Conservation (phyloP, 2,797 vertebrate genomes). For the Alca torda region DNA sequence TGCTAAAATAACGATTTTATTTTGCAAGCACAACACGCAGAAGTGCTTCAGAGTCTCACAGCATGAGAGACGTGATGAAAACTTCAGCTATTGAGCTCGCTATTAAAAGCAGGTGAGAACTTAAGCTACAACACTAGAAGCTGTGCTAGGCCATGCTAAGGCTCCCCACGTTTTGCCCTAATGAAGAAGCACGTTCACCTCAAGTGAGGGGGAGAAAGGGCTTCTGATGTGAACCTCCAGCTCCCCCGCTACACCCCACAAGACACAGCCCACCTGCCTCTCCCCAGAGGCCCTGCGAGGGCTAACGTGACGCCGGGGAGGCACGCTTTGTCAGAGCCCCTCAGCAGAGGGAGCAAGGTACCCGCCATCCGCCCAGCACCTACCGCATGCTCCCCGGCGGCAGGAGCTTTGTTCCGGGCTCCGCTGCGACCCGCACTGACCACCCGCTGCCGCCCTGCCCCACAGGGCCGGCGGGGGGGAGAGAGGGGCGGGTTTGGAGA, state of each 20-base stretch:
- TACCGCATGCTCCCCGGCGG: not conserved
- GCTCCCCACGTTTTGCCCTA: not conserved
- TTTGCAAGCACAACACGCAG: not conserved
- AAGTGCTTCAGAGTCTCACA: not conserved
- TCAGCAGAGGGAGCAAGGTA: too few species aligned
- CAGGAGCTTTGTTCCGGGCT: not conserved
- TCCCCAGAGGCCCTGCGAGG: not conserved
- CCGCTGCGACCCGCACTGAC: not conserved
- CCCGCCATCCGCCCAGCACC: not conserved
- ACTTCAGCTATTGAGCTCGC: not conserved
- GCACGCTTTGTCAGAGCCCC: fast-evolving
- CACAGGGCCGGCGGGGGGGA: not conserved
- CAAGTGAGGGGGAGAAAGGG: not conserved
- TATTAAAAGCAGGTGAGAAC: not conserved
- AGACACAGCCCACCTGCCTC: fast-evolving
- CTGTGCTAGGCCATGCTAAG: not conserved
- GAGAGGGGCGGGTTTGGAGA: fast-evolving
- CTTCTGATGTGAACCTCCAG: not conserved
- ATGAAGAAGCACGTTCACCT: fast-evolving
- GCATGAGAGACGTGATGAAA: not conserved
- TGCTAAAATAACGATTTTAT: not conserved
- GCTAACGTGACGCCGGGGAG: fast-evolving
- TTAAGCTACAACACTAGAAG: not conserved
- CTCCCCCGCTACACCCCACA: fast-evolving
- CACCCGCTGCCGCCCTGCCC: not conserved